phyloP scores from a whole-genome alignment of 2,888 invertebrate genomes.

The Trachelus troglodyta region DNA sequence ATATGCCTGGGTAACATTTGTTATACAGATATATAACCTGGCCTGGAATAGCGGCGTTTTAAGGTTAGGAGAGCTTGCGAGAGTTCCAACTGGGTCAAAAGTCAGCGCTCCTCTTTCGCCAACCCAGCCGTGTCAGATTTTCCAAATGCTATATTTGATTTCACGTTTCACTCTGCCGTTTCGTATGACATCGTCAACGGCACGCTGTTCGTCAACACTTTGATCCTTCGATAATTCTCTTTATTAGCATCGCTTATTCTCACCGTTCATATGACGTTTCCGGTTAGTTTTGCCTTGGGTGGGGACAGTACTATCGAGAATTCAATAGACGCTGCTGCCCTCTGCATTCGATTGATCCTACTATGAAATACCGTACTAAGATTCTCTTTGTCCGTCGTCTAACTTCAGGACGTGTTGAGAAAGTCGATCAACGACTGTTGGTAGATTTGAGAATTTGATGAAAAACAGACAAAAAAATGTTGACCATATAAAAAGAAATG shows the following conservation, averaged over 20 bases:
- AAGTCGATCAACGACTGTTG: background rate
- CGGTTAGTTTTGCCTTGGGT: background rate
- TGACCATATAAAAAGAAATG: no score
- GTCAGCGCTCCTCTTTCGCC: slow-evolving; percentile 30
- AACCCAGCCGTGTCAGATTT: slow-evolving; percentile 33
- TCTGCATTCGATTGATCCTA: background rate
- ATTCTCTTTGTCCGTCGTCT: background rate
- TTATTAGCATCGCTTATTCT: background rate
- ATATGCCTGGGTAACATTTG: background rate
- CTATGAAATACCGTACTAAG: background rate
- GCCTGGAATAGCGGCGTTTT: slow-evolving; percentile 31
- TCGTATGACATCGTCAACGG: no score
- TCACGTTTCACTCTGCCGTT: background rate
- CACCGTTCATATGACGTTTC: background rate
- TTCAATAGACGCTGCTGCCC: background rate
- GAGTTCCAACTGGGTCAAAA: slow-evolving; percentile 50
- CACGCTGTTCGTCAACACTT: background rate
- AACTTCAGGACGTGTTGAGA: background rate
- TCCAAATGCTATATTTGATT: background rate
- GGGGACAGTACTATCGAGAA: background rate
- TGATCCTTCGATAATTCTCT: background rate
- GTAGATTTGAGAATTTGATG: no score
- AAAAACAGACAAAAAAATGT: no score
- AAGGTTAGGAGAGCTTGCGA: slow-evolving; percentile 44
- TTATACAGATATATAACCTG: background rate